phyloP scores from a whole-genome alignment of 2,888 invertebrate species.

The Norana najaformis region DNA sequence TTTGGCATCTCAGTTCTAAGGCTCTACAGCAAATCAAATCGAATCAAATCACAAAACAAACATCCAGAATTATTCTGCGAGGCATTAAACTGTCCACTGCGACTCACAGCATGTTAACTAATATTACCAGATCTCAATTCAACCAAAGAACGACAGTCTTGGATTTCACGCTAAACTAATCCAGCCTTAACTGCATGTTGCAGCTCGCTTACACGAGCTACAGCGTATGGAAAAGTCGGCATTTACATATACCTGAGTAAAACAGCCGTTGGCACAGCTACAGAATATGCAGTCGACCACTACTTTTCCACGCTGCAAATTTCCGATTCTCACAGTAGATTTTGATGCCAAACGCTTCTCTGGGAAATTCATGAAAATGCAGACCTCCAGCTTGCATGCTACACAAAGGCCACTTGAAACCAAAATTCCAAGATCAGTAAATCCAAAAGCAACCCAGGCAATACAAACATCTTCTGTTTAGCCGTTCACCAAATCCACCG shows the following conservation, averaged over 20 bases:
- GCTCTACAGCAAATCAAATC: background rate
- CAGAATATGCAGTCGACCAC: background rate
- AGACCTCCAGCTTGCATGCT: background rate
- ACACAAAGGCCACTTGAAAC: background rate
- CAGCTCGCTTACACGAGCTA: background rate
- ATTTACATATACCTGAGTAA: constrained; percentile 1
- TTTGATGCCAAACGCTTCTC: background rate
- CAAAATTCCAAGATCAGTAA: background rate
- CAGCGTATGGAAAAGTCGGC: background rate
- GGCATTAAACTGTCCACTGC: background rate
- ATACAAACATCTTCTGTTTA: background rate
- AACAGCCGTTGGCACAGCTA: no score
- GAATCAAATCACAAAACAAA: constrained; percentile 13
- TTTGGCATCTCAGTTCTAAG: background rate
- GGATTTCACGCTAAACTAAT: background rate
- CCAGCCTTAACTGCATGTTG: background rate
- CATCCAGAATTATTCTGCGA: background rate
- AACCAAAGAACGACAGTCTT: background rate
- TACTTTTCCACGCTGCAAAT: background rate
- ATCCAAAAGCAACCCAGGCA: background rate
- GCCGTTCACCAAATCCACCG: no score
- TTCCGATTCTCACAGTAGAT: background rate
- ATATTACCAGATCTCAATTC: background rate
- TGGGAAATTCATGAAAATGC: background rate
- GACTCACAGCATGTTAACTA: no score